phyloP scores from a whole-genome alignment of 2,797 vertebrate genomes.

The Spea hammondii region DNA sequence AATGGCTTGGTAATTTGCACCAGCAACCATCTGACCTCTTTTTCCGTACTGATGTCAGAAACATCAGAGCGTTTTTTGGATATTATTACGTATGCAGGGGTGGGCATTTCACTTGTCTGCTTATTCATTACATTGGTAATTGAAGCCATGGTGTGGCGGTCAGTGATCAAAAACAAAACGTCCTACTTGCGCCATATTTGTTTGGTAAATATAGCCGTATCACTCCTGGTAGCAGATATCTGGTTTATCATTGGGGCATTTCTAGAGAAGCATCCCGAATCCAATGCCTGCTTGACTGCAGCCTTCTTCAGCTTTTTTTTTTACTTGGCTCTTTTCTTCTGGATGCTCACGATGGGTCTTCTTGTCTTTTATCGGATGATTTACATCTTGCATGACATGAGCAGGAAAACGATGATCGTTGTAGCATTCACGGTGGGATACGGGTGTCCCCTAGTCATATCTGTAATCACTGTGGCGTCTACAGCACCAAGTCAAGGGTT shows the following conservation, averaged over 20 bases:
- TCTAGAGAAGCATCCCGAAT: slow-evolving; percentile 37
- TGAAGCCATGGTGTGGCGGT: slow-evolving; percentile 65
- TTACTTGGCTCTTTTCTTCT: slow-evolving; percentile 72
- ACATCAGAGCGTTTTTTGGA: not conserved
- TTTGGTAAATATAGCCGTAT: slow-evolving; percentile 67
- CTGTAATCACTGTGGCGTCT: slow-evolving; percentile 62
- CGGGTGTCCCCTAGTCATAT: slow-evolving; percentile 66
- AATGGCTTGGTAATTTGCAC: slow-evolving; percentile 49
- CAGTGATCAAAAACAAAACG: slow-evolving; percentile 63
- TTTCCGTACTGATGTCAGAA: slow-evolving; percentile 68
- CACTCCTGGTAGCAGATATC: slow-evolving; percentile 62
- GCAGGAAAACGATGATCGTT: slow-evolving; percentile 59
- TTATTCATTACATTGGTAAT: slow-evolving; percentile 63
- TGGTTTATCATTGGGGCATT: slow-evolving; percentile 62
- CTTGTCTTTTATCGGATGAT: slow-evolving; percentile 70
- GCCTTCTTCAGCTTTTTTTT: slow-evolving; percentile 71
- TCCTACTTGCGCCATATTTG: slow-evolving; percentile 69
- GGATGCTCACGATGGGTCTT: slow-evolving; percentile 70
- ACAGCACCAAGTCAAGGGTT: slow-evolving; percentile 62
- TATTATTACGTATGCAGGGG: slow-evolving; percentile 59
- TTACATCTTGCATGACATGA: slow-evolving; percentile 65
- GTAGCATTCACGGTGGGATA: slow-evolving; percentile 66
- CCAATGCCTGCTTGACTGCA: slow-evolving; percentile 58
- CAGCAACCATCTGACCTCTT: slow-evolving; percentile 61
- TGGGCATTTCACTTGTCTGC: slow-evolving; percentile 65